These are phyloP conservation scores for Chrysoperla carnea DNA, from an alignment of 1,140 invertebrate species.

Conservation along the genomic window DNA sequence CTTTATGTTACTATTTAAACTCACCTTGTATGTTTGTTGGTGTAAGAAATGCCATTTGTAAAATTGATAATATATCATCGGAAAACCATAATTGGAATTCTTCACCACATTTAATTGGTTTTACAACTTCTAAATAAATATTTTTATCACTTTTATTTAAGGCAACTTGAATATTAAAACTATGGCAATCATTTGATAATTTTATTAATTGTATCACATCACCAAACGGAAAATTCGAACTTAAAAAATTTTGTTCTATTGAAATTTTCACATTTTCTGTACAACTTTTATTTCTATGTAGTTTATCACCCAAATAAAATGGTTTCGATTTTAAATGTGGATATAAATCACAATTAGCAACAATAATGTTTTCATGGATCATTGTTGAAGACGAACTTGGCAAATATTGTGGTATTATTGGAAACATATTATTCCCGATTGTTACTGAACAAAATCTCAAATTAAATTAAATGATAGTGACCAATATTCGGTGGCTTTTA, in stretches of 20 bases:
- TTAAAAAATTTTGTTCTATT: no score
- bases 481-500: no score
- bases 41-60: conserved; percentile 62
- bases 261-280: no score
- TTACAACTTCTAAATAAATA: conserved; percentile 27
- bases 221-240: conserved; percentile 4
- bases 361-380: no score
- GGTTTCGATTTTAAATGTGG: no score
- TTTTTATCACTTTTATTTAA: conserved; percentile 7
- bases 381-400: not conserved
- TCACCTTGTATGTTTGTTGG: conserved; percentile 67
- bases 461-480: no score
- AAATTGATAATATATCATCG: conserved; percentile 45
- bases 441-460: no score
- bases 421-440: conserved; percentile 2
- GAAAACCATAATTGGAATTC: conserved; percentile 67
- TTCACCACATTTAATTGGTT: conserved; percentile 32
- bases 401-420: conserved; percentile 6
- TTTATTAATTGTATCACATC: conserved; percentile 31
- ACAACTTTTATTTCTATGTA: no score
- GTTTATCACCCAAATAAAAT: no score
- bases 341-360: no score
- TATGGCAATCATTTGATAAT: conserved; percentile 46
- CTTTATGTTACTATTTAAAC: not conserved
- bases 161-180: conserved; percentile 40